Base-by-base conservation (phyloP, 2,888 invertebrate species). In the Oscheius sp. region DNA sequence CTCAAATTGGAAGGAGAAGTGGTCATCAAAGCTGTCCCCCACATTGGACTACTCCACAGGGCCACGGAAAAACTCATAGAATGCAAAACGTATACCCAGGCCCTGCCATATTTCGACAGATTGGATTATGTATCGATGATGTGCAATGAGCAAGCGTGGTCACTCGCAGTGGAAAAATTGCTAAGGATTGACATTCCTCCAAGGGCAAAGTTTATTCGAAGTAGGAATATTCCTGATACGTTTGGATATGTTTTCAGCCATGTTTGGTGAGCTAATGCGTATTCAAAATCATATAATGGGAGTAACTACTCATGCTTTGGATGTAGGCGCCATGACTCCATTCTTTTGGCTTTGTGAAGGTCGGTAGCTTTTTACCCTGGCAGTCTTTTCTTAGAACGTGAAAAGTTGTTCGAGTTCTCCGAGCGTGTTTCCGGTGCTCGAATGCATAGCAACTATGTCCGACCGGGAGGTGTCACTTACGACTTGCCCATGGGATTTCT, bases 311-410 rank as follows among this genome's bases (percentile, higher is more conserved):
- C 99, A 99, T 89, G 96, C 96, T 0, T 90, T 99, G 74, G 99
- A 99, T 90, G 92, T 99, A 25, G 99, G 99, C 25, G 99, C 97
- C 1, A 91, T 99, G 75, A 98, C 99, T 0, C 99, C 99, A 0
- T 95, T 99, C 90, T 98, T 99, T 91, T 99, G 98, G 98, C 91
- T 98, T 66, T 99, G 99, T 89, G 98, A 99, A 89, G 98, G 81
- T 83, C 35, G 21, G 56, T 52, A 6, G 16, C 74, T 97, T 89
- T 91, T 2, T 16, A 27, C 16, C 21, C 35, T 16, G 35, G 13
- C 18, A 7, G 2, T 29, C 35, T 41, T 18, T 13, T 49, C 74
- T 58, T 70, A 89, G 99, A 88, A 75, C 87, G 88, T 56, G 88
- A 88, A 75, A 88, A 88, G 80, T 92, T 99, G 91, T 96, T 98